These are phyloP conservation scores for Enhydra lutris DNA, from an alignment of 2,113 vertebrate genomes.

Conservation along the genomic window DNA sequence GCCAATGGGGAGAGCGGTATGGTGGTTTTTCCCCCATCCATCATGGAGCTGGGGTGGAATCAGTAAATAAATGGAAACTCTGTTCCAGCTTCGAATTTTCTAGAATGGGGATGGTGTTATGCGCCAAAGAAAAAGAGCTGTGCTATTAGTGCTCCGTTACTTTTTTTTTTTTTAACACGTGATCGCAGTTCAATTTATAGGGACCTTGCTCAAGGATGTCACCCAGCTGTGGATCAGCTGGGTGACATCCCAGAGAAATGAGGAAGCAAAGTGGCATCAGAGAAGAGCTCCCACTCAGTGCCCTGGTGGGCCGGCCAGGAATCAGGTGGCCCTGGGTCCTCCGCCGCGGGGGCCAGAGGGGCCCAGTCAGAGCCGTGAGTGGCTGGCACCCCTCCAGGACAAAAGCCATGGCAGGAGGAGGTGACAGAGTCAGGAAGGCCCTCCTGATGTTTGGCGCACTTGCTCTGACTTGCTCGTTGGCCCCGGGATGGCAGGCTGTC, in stretches of 20 bases:
- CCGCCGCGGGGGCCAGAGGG: fast-evolving
- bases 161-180: background rate
- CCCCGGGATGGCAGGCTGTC: background rate
- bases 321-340: background rate
- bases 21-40: background rate
- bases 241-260: background rate
- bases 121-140: background rate
- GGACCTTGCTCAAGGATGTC: background rate
- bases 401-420: no score
- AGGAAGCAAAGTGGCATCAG: background rate
- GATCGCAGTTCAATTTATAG: background rate
- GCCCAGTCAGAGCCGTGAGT: background rate
- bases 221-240: background rate
- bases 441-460: background rate
- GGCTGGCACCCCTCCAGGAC: background rate
- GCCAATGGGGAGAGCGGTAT: background rate
- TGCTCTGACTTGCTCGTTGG: background rate
- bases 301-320: background rate
- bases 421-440: background rate
- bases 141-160: background rate
- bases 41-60: background rate
- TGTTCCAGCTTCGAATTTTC: background rate
- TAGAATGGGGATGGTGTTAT: background rate
- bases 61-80: background rate
- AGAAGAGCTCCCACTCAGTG: background rate